Percentiles rank a stretch among this genome's conserved stretches.
Evolutionary conservation across 1,140 invertebrate species (phyloP).

Genomic region (Ceratosolen fusciceps): DNA sequence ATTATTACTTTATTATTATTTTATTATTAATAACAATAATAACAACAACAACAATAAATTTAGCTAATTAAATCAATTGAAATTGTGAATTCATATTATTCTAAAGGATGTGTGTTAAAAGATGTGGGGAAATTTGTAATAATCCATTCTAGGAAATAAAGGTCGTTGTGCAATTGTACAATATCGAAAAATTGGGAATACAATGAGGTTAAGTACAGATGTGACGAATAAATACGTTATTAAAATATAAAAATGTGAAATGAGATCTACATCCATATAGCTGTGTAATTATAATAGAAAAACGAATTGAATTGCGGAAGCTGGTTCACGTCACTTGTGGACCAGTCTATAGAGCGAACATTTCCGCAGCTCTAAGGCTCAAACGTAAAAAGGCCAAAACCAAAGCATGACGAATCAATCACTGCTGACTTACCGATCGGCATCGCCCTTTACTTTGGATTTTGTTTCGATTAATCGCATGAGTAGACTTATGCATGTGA

Average conservation of each 20-base stretch:
- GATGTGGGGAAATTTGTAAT: too few species aligned
- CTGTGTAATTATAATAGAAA: background rate
- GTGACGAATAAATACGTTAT: conserved; percentile 30
- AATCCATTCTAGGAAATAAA: too few species aligned
- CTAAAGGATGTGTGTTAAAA: too few species aligned
- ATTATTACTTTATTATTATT: too few species aligned
- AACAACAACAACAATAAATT: too few species aligned
- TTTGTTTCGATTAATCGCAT: background rate
- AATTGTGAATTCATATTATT: too few species aligned
- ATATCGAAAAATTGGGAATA: background rate
- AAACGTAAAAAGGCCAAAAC: too few species aligned
- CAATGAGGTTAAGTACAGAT: background rate
- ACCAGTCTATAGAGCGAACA: background rate
- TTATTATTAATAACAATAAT: too few species aligned
- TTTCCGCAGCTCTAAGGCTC: background rate
- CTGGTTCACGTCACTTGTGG: conserved; percentile 10
- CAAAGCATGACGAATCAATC: conserved; percentile 54
- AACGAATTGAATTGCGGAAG: background rate
- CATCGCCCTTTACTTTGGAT: background rate
- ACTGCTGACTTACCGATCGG: too few species aligned
- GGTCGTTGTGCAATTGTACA: too few species aligned
- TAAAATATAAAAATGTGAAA: conserved; percentile 11
- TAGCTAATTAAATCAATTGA: too few species aligned
- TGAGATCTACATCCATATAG: background rate
- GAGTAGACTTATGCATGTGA: background rate